These are phyloP conservation scores for Speoplatyrhinus poulsoni DNA, from an alignment of 2,113 vertebrate genomes.

Conservation along the genomic window DNA sequence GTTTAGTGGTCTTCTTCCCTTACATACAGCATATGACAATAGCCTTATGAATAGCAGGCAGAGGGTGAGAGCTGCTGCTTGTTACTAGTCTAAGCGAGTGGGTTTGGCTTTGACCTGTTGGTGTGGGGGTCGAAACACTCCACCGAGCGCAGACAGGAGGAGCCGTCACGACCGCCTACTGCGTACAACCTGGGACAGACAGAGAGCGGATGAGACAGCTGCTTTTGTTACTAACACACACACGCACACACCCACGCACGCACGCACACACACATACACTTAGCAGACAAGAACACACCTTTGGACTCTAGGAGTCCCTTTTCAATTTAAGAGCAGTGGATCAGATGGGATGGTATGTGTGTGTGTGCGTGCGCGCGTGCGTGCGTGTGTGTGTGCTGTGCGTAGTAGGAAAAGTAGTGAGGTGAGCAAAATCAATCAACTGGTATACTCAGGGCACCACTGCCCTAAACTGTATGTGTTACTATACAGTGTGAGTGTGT, in stretches of 20 bases:
- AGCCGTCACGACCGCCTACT: slow-evolving; percentile 96
- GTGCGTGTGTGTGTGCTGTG: too few species aligned
- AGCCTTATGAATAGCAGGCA: slow-evolving; percentile 11
- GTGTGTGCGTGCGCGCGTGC: slow-evolving; percentile 13
- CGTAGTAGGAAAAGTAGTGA: slow-evolving; percentile 9
- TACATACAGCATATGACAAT: too few species aligned
- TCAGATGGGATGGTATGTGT: slow-evolving; percentile 36
- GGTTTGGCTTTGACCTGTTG: slow-evolving; percentile 76
- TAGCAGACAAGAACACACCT: slow-evolving; percentile 2
- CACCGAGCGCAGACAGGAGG: slow-evolving; percentile 95
- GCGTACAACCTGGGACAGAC: slow-evolving; percentile 85
- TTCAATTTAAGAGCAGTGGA: slow-evolving; percentile 42
- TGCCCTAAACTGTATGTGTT: slow-evolving; percentile 6
- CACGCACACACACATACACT: not conserved
- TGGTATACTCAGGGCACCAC: slow-evolving; percentile 33
- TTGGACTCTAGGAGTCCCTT: slow-evolving; percentile 15
- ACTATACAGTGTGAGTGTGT: not conserved
- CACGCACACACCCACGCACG: not conserved
- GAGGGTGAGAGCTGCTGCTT: slow-evolving; percentile 15
- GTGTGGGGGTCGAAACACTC: slow-evolving; percentile 99
- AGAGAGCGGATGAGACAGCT: not conserved
- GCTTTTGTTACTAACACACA: not conserved
- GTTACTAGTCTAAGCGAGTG: slow-evolving; percentile 3
- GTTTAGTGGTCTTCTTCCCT: too few species aligned
- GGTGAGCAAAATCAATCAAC: slow-evolving; percentile 45